phyloP scores from a whole-genome alignment of 2,113 vertebrate species.

The Mastomys coucha region DNA sequence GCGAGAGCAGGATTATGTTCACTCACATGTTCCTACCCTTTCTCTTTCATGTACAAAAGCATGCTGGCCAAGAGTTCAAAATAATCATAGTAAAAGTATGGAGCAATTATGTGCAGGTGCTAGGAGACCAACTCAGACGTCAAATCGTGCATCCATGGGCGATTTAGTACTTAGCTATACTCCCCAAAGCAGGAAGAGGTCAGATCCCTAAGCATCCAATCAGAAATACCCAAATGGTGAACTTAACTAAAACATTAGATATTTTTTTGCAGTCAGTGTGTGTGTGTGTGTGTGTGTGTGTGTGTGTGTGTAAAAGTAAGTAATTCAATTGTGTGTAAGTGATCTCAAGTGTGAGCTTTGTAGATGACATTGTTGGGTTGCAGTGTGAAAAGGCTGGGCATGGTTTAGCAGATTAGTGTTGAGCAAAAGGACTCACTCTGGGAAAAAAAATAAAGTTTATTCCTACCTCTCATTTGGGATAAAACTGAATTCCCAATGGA shows the following conservation, averaged over 20 bases:
- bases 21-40: neutral
- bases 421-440: neutral
- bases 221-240: neutral
- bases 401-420: neutral
- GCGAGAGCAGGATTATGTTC: neutral
- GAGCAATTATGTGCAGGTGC: neutral
- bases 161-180: neutral
- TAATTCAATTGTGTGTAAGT: neutral
- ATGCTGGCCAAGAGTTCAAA: neutral
- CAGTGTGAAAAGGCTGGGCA: neutral
- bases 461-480: neutral
- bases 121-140: neutral
- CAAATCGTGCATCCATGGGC: neutral
- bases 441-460: neutral
- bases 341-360: neutral
- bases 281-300: neutral
- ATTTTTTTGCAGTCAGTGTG: neutral
- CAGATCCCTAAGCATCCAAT: neutral
- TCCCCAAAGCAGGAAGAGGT: neutral
- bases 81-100: neutral
- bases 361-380: neutral
- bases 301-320: neutral
- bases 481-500: constrained; percentile 21
- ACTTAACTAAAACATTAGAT: neutral
- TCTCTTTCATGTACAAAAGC: constrained; percentile 9